These are phyloP conservation scores for Thalassophryne amazonica DNA, from an alignment of 2,797 vertebrate genomes.

Conservation along the genomic window DNA sequence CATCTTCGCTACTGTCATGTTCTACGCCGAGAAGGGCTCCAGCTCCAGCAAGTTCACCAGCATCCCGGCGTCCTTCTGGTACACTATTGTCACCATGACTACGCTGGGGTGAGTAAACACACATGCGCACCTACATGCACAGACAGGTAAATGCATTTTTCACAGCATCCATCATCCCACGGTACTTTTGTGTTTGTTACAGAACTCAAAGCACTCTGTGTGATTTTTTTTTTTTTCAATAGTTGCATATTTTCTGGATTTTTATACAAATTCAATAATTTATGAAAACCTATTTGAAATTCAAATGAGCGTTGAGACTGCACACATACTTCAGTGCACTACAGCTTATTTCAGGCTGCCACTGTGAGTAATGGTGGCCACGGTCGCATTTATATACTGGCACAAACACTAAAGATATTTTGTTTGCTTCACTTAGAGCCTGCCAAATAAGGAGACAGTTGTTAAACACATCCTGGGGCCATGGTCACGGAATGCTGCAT, in stretches of 20 bases:
- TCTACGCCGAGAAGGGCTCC: constrained; percentile 98
- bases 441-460: constrained; percentile 42
- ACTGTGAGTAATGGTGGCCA: constrained; percentile 61
- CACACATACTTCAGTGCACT: constrained; percentile 37
- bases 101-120: constrained; percentile 89
- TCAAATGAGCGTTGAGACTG: constrained; percentile 39
- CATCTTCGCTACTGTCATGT: constrained; percentile 99
- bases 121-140: background rate
- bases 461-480: constrained; percentile 10
- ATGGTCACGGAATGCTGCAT: background rate
- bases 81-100: constrained; percentile 99
- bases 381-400: constrained; percentile 59
- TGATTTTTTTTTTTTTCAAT: constrained; percentile 5
- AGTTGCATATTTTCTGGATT: constrained; percentile 7
- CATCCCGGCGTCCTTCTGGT: constrained; percentile 99
- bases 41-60: constrained; percentile 98
- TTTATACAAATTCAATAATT: constrained; percentile 43
- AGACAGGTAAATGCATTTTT: background rate
- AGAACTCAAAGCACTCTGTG: background rate
- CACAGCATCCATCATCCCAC: background rate
- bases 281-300: constrained; percentile 42
- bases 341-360: constrained; percentile 57
- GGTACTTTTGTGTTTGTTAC: background rate
- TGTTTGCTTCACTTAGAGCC: constrained; percentile 47
- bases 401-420: constrained; percentile 58